These are phyloP conservation scores for Popillia japonica DNA, from an alignment of 1,140 invertebrate genomes.

Conservation along the genomic window DNA sequence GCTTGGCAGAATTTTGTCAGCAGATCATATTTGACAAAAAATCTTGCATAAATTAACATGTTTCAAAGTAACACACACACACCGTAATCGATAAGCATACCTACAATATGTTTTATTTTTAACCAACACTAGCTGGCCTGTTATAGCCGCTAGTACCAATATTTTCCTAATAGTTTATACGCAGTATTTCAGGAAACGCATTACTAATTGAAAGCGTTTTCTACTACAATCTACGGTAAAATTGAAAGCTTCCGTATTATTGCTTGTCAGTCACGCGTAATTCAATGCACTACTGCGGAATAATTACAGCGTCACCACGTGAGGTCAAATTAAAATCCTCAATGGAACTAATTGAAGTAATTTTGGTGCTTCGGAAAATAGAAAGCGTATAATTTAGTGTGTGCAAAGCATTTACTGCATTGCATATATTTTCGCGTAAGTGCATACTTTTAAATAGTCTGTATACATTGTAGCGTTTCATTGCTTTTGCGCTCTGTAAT, in stretches of 20 bases:
- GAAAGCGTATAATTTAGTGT: background rate
- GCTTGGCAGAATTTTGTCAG: too few relatives aligned
- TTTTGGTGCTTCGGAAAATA: background rate
- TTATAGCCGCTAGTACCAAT: too few relatives aligned
- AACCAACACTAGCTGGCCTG: too few relatives aligned
- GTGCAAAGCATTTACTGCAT: background rate
- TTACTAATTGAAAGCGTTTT: background rate
- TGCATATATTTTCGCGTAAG: background rate
- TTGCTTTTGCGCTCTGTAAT: too few relatives aligned
- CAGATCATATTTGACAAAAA: too few relatives aligned
- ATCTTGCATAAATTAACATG: too few relatives aligned
- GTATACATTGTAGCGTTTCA: too few relatives aligned
- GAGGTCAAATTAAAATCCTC: background rate
- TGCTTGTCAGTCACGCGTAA: constrained; percentile 8
- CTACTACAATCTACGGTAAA: background rate
- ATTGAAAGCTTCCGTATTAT: constrained; percentile 1
- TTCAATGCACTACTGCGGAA: background rate
- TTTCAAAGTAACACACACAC: too few relatives aligned
- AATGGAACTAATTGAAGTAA: constrained; percentile 15
- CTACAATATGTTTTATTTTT: too few relatives aligned
- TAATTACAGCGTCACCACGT: constrained; percentile 4
- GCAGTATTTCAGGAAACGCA: background rate
- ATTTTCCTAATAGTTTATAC: background rate
- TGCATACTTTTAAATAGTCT: background rate
- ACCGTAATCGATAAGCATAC: too few relatives aligned